Evolutionary conservation across 1,140 invertebrate genomes (phyloP), one percentile per base, ranked within the genome.

Genomic region (Bactericera cockerelli): DNA sequence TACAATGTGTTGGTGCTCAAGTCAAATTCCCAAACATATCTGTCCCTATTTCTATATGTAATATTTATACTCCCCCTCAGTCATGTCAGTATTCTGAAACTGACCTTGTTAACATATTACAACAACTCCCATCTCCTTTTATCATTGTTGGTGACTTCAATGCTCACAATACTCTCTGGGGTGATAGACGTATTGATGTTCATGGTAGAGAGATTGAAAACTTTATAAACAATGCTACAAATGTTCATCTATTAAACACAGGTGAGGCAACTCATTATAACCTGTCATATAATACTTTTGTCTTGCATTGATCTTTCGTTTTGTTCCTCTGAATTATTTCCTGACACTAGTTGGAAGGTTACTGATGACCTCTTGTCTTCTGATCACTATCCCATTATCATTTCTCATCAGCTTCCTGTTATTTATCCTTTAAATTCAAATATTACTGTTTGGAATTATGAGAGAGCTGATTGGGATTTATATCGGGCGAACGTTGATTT

Each of bases 141-240:
- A 58, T 70, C 28, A 28, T 68, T 26, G 8, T 67, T 8, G 65
- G 65, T 0, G 69, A 70, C 33, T 68, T 70, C 39, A 71, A 70
- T 31, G 64, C 63, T 24, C 67, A 70, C 38, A 69, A 67, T 56
- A 57, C 33, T n/a, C 25, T 66, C 36, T 72, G 66, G 67, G 68
- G 67, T 1, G 67, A 67, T n/a, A 42, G 64, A 11, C 65, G 66
- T 63, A 61, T 56, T 26, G 65, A 69, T 42, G 13, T 10, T 10
- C 61, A 67, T 62, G 67, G 67, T 49, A 63, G 62, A 62, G 65
- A 58, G 28, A 60, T 69, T 33, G 65, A 60, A 33, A 42, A 56
- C 22, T 36, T 55, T 16, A 54, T 56, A 1, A 16, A 38, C 14
- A 24, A 3, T 1, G n/a, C 33, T 24, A 19, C 24, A 2, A 22